These are phyloP conservation scores for Xenopus petersii DNA, from an alignment of 2,797 vertebrate species.

Conservation along the genomic window DNA sequence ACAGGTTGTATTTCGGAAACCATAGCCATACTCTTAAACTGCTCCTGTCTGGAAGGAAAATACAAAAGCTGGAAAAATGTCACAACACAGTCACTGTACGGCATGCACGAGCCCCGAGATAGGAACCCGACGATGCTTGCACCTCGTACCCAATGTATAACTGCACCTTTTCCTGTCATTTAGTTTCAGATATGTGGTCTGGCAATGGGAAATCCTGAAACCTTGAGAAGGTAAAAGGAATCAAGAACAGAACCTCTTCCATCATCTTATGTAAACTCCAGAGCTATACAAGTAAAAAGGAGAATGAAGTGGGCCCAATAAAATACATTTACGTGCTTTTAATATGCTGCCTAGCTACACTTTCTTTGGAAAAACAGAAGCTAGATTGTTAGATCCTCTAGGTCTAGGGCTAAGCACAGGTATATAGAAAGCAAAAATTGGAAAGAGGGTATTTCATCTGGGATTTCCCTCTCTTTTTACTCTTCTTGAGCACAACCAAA, in stretches of 20 bases:
- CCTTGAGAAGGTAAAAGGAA: conserved; percentile 54
- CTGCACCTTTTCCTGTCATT: conserved; percentile 58
- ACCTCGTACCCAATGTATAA: conserved; percentile 60
- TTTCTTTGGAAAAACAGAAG: no score
- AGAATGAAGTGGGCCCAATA: no score
- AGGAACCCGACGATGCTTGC: conserved; percentile 62
- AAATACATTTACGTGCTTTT: no score
- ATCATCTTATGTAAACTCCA: conserved; percentile 39
- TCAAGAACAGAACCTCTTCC: conserved; percentile 63
- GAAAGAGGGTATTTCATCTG: no score
- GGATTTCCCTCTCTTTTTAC: no score
- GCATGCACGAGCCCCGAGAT: conserved; percentile 74
- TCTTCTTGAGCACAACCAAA: no score
- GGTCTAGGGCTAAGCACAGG: no score
- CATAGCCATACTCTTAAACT: conserved; percentile 70
- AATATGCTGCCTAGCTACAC: no score
- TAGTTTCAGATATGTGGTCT: conserved; percentile 56
- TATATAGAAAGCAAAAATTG: no score
- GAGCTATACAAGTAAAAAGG: no score
- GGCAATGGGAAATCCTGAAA: conserved; percentile 55
- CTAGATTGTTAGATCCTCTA: no score
- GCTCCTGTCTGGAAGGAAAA: conserved; percentile 71
- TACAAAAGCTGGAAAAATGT: conserved; percentile 60
- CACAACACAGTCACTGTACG: conserved; percentile 65
- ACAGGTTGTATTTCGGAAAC: conserved; percentile 62